phyloP scores from a whole-genome alignment of 1,140 invertebrate genomes.

The Heterodera schachtii region DNA sequence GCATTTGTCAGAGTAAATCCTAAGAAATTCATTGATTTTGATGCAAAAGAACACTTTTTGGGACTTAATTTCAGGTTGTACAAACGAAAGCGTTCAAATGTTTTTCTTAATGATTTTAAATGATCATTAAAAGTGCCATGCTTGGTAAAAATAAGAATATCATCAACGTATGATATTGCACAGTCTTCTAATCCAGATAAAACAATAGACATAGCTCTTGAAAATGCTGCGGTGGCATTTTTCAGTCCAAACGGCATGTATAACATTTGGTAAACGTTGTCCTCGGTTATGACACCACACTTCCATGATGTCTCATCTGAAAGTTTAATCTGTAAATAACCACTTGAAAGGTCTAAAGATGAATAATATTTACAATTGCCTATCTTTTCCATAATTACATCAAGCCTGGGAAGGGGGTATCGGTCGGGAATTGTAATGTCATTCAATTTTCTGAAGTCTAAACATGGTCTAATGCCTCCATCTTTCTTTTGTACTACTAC shows the following conservation, averaged over 20 bases:
- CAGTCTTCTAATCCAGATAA: neutral
- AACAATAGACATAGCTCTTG: neutral
- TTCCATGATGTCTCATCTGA: conserved; percentile 10
- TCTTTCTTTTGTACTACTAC: neutral
- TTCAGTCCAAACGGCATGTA: conserved; percentile 16
- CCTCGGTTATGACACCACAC: conserved; percentile 10
- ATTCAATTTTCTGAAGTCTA: conserved; percentile 59
- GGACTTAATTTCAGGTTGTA: conserved; percentile 12
- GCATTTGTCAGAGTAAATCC: neutral
- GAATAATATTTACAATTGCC: conserved; percentile 22
- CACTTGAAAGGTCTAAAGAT: neutral
- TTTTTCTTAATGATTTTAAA: neutral
- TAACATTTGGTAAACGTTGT: conserved; percentile 7
- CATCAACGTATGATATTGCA: conserved; percentile 5
- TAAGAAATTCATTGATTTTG: neutral
- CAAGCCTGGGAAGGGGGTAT: conserved; percentile 70
- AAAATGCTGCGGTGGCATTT: neutral
- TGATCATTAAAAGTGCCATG: neutral
- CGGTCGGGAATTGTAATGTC: conserved; percentile 67
- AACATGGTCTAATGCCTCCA: conserved; percentile 56
- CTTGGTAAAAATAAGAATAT: conserved; percentile 3
- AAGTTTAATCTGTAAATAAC: neutral
- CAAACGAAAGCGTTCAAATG: neutral
- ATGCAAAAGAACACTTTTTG: neutral
- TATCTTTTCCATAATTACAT: conserved; percentile 59